These are phyloP conservation scores for Sussaba pulchella DNA, from an alignment of 2,888 invertebrate species.

Conservation along the genomic window DNA sequence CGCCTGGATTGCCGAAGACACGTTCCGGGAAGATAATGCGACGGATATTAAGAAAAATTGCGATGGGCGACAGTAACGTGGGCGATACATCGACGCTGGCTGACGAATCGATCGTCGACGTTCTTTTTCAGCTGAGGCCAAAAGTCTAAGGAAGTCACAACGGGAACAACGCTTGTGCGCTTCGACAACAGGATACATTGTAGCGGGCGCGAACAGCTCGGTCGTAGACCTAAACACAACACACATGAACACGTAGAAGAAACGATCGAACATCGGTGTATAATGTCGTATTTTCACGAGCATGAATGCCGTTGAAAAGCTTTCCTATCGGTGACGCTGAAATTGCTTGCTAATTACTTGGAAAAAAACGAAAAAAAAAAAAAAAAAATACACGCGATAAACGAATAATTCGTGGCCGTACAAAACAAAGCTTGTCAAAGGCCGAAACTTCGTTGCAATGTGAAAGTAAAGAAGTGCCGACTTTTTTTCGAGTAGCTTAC, in stretches of 20 bases:
- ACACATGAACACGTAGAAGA: conserved; percentile 26
- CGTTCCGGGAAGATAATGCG: conserved; percentile 99
- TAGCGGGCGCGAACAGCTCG: conserved; percentile 22
- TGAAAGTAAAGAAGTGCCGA: conserved; percentile 11
- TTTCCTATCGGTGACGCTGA: background rate
- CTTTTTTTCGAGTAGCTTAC: conserved; percentile 11
- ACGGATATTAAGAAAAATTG: conserved; percentile 96
- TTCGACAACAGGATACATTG: background rate
- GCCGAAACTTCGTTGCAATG: background rate
- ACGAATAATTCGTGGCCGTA: conserved; percentile 5
- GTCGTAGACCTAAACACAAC: conserved; percentile 16
- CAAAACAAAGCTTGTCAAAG: background rate
- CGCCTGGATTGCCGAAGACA: conserved; percentile 97
- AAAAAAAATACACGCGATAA: conserved; percentile 1
- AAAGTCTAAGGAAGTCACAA: conserved; percentile 70
- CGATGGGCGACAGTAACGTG: conserved; percentile 93
- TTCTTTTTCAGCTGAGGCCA: conserved; percentile 91
- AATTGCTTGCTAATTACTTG: background rate
- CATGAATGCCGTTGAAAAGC: background rate
- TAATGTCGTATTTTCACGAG: conserved; percentile 20
- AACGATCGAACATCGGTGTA: conserved; percentile 30
- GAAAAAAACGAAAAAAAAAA: background rate
- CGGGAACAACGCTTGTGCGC: conserved; percentile 13
- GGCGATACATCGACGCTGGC: conserved; percentile 98
- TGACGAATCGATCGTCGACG: conserved; percentile 94